A percentile compares a stretch with the other conserved stretches of the same genome.
Evolutionary conservation across 2,888 invertebrate genomes (phyloP).

Genomic region (Spatulosminthurus flaviceps): DNA sequence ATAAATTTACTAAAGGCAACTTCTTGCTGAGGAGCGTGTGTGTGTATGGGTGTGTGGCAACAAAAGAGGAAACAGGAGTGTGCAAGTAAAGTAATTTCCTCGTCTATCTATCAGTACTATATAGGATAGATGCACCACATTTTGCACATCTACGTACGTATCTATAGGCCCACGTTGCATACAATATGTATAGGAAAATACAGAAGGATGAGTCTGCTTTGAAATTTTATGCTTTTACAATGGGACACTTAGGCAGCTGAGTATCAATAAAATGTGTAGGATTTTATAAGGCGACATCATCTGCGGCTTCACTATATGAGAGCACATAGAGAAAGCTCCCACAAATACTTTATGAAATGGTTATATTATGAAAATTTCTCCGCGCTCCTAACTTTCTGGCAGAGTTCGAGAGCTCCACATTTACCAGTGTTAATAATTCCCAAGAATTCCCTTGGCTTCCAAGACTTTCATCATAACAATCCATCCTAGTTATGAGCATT

Average conservation of each 20-base stretch:
- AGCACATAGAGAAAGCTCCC: not conserved
- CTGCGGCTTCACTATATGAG: not conserved
- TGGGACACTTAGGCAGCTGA: too few species aligned
- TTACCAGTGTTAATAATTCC: conserved; percentile 2
- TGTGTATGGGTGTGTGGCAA: too few species aligned
- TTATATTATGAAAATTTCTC: conserved; percentile 13
- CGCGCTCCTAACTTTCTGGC: not conserved
- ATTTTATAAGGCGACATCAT: too few species aligned
- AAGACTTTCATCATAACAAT: too few species aligned
- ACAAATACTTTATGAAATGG: conserved; percentile 13
- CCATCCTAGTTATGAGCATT: too few species aligned
- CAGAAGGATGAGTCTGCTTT: too few species aligned
- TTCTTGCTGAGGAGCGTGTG: not conserved
- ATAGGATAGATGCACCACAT: too few species aligned
- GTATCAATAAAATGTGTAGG: too few species aligned
- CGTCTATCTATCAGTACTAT: too few species aligned
- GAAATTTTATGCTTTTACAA: too few species aligned
- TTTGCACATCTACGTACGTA: too few species aligned
- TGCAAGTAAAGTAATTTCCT: not conserved
- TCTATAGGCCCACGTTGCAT: not conserved
- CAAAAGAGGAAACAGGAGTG: not conserved
- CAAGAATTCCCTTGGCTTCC: too few species aligned
- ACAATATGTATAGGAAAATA: not conserved
- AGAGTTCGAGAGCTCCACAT: not conserved
- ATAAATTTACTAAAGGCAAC: conserved; percentile 32